Evolutionary conservation across 2,888 invertebrate genomes (phyloP), one percentile per base, ranked within the genome.

Genomic region (Scaptomyza reducta): DNA sequence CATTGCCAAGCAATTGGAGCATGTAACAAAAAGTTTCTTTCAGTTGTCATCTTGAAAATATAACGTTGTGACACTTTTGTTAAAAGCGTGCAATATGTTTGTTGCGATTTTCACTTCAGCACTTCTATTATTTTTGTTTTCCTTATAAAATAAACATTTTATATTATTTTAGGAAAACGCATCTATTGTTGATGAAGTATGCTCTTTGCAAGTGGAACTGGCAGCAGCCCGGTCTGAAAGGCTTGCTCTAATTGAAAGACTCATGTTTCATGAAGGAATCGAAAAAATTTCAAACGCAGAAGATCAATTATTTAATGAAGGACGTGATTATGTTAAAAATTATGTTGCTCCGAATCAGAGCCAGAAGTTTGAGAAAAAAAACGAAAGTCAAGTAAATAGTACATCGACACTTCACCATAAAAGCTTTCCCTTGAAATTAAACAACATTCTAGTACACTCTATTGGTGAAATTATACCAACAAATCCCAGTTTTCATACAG

Each of bases 101-200:
- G 3, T 25, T 5, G 2, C 25, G 25, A 25, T 5, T 25, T 25
- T 2, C 2, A 4, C 25, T 4, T 31, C 22, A 1, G 5, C 4
- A 22, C 5, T 22, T 22, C 22, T 22, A 22, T 3, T 22, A 22
- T 2, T 22, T 22, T 22, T 22, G 22, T 33, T 6, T 22, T 33
- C 10, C 3, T n/a, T n/a, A 13, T 11, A 33, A 14, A 6, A 9
- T 9, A 6, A 33, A 16, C 10, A 3, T 14, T 25, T n/a, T 41
- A 10, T n/a, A 22, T 45, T 18, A 4, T 59, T 70, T 33, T 22
- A 96, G 96, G 96, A 96, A 93, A 96, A 96, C 92, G 95, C 96
- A 55, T 96, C 96, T 6, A 91, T 97, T 3, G 97, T 97, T 91
- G 98, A 98, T 92, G 97, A 97, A 93, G 95, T 97, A 14, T 95